These are phyloP conservation scores for Anguilla marmorata DNA, from an alignment of 2,797 vertebrate genomes.

Conservation along the genomic window DNA sequence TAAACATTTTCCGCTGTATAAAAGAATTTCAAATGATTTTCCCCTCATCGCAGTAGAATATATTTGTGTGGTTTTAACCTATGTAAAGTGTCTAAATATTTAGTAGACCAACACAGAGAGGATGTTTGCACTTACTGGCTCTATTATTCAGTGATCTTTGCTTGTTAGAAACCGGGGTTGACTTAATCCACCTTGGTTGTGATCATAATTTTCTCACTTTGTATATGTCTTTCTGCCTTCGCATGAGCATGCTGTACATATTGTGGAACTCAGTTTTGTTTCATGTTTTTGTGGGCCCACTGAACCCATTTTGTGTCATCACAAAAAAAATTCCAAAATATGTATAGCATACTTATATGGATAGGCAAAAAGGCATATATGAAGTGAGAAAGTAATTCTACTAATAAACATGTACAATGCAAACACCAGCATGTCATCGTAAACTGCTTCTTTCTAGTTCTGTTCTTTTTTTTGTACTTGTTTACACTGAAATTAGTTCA, in stretches of 20 bases:
- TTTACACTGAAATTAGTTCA: slow-evolving; percentile 32
- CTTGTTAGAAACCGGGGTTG: not conserved
- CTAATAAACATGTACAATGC: not conserved
- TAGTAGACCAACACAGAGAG: not conserved
- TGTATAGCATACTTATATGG: not conserved
- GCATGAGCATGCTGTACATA: not conserved
- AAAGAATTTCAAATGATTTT: not conserved
- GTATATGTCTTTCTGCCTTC: not conserved
- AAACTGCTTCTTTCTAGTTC: slow-evolving; percentile 18
- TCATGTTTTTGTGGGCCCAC: not conserved
- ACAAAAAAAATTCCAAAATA: not conserved
- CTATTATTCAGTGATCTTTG: not conserved
- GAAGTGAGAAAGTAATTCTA: slow-evolving; percentile 1
- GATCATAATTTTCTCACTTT: too few species aligned
- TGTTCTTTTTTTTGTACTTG: slow-evolving; percentile 20
- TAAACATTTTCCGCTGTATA: not conserved
- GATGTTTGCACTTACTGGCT: not conserved
- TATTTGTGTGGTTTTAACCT: not conserved
- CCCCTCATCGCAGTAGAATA: not conserved
- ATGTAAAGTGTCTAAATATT: not conserved
- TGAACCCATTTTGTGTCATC: not conserved
- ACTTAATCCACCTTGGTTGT: not conserved
- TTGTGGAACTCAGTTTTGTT: not conserved
- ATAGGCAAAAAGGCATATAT: not conserved
- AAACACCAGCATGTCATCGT: slow-evolving; percentile 6